Evolutionary conservation across 2,888 invertebrate genomes (phyloP), one percentile per base, ranked within the genome.

Genomic region (Lepeophtheirus nordmannii): DNA sequence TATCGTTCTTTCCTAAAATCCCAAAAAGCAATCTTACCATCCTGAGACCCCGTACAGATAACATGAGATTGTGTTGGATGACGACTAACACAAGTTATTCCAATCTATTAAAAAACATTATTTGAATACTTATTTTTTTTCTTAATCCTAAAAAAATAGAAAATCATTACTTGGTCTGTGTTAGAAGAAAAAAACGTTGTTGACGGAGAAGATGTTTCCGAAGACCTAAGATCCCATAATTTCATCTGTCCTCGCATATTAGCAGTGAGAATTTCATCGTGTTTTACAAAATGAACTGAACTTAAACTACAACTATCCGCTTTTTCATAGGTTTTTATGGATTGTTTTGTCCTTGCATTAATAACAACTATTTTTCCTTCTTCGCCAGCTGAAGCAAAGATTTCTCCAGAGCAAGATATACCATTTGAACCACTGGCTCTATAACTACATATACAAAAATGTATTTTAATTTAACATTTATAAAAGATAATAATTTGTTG

Each of bases 21-120:
- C 91, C 92, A 93, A 1, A 91, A 83, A 0, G 89, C 87, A 38
- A 93, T 76, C 1, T 87, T 82, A 0, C 92, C 92, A 69, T 89
- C 87, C 72, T 89, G 87, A 68, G 86, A 86, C 39, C 92, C 93
- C 1, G 89, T 87, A 0, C 90, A 79, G 17, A 85, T 79, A 40
- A 92, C 83, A 74, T 93, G 90, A 0, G 85, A 83, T 72, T 93
- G 91, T 12, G 87, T 88, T 0, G 92, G 92, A 76, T 93, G 91
- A 71, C 83, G 83, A 20, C 84, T 80, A 60, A 92, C 79, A 73
- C 86, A 85, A 1, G 85, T 86, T 0, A 86, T 85, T 62, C 83
- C 85, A 68, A 82, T 80, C 77, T 82, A 83, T 68, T 11, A 20
- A 60, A 66, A 72, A 58, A 74, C 75, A 20, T 73, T 72, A 38